Conservation (phyloP, 35 echinoderm and acorn worm species). For the Diadema setosum region DNA sequence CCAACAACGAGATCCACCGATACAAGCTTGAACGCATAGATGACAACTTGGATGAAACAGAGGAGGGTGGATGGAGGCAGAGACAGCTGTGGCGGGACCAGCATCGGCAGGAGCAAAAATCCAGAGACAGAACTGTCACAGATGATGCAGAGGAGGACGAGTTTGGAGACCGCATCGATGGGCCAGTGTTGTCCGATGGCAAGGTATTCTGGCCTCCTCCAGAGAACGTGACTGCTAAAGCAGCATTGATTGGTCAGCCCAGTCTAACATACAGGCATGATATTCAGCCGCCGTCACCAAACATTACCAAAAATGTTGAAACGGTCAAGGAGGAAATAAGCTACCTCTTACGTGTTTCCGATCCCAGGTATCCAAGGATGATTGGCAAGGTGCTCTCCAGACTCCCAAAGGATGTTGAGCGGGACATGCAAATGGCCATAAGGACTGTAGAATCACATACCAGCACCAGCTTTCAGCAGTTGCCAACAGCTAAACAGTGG, state of each 20-base stretch:
- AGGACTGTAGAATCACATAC: background rate
- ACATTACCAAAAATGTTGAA: background rate
- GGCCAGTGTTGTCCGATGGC: background rate
- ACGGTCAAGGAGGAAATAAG: background rate
- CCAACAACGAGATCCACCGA: background rate
- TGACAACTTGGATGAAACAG: background rate
- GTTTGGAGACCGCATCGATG: background rate
- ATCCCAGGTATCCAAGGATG: slow-evolving; percentile 9
- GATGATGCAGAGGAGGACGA: background rate
- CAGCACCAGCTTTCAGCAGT: background rate
- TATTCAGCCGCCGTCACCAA: background rate
- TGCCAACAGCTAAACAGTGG: slow-evolving; percentile 29
- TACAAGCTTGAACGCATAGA: slow-evolving; percentile 1
- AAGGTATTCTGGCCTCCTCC: background rate
- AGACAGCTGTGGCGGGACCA: background rate
- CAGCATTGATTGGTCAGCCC: no score
- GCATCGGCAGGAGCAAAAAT: background rate
- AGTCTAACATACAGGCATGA: no score
- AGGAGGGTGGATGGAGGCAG: background rate
- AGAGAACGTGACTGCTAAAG: background rate
- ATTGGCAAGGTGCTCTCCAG: background rate
- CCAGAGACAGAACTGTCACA: background rate
- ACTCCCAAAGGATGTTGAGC: background rate
- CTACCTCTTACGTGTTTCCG: background rate
- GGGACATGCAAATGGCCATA: background rate